phyloP scores from a whole-genome alignment of 2,797 vertebrate genomes.

The Coluber constrictor region DNA sequence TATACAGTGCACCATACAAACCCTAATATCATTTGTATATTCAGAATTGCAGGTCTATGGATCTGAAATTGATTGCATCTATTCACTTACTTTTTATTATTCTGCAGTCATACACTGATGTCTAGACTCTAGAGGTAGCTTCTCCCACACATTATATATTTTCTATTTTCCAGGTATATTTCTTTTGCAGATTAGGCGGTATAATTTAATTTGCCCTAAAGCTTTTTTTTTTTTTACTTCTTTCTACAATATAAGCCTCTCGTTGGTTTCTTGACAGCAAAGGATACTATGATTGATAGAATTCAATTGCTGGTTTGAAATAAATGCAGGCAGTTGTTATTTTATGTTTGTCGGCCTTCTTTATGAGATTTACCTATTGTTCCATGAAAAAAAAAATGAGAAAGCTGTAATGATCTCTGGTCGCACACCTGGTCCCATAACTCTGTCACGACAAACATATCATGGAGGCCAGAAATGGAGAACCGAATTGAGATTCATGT shows the following conservation, averaged over 20 bases:
- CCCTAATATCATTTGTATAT: slow-evolving; percentile 33
- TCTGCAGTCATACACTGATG: slow-evolving; percentile 58
- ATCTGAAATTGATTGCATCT: slow-evolving; percentile 60
- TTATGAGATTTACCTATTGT: slow-evolving; percentile 59
- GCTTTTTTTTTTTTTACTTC: slow-evolving; percentile 41
- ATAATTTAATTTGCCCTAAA: slow-evolving; percentile 51
- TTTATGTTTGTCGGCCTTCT: slow-evolving; percentile 46
- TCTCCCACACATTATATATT: slow-evolving; percentile 38
- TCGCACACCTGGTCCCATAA: slow-evolving; percentile 33
- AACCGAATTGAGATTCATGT: slow-evolving; percentile 23
- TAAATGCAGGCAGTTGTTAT: slow-evolving; percentile 56
- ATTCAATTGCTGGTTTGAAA: slow-evolving; percentile 58
- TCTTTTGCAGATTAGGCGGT: slow-evolving; percentile 53
- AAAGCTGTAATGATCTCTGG: slow-evolving; percentile 52
- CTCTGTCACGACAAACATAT: slow-evolving; percentile 8
- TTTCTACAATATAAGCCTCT: slow-evolving; percentile 39
- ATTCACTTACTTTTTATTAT: slow-evolving; percentile 60
- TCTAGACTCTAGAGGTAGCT: slow-evolving; percentile 68
- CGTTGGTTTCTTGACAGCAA: slow-evolving; percentile 54
- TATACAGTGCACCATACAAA: slow-evolving; percentile 10
- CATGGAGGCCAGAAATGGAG: slow-evolving; percentile 23
- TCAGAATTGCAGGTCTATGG: slow-evolving; percentile 47
- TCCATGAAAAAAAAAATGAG: slow-evolving; percentile 32
- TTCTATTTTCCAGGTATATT: slow-evolving; percentile 52
- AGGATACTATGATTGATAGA: slow-evolving; percentile 63